These are phyloP conservation scores for Prinia subflava DNA, from an alignment of 2,113 vertebrate genomes.

Conservation along the genomic window DNA sequence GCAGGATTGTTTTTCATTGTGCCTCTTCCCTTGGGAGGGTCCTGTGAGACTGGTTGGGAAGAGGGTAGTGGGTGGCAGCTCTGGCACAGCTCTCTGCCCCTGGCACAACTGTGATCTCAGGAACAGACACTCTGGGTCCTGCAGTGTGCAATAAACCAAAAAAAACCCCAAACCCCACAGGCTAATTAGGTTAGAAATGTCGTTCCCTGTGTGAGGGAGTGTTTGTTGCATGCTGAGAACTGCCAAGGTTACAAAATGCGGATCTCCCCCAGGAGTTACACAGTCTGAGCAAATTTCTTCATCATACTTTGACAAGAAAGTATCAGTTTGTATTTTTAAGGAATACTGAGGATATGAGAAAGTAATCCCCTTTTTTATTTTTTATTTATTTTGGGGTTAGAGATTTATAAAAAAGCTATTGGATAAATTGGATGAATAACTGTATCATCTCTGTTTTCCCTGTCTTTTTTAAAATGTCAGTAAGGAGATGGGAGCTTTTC, in stretches of 20 bases:
- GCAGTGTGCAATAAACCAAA: background rate
- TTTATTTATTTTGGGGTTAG: background rate
- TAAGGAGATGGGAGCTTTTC: background rate
- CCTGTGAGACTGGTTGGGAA: background rate
- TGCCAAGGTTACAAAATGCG: background rate
- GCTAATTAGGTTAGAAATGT: background rate
- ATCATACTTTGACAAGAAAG: background rate
- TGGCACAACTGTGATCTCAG: rapidly evolving
- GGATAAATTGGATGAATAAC: background rate
- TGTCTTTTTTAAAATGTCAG: background rate
- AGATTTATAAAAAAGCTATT: background rate
- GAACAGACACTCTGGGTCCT: background rate
- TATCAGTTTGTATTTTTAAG: background rate
- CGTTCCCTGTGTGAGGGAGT: background rate
- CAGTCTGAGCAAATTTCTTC: background rate
- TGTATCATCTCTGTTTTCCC: background rate
- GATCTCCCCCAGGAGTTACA: background rate
- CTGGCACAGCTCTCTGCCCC: rapidly evolving
- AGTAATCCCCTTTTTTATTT: background rate
- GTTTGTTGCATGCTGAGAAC: background rate
- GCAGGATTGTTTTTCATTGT: background rate
- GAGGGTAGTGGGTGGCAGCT: background rate
- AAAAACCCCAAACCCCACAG: background rate
- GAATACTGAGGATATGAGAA: background rate
- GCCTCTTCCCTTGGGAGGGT: background rate